Evolutionary conservation across 2,888 invertebrate species (phyloP).

Genomic region (Yponomeuta cagnagella): DNA sequence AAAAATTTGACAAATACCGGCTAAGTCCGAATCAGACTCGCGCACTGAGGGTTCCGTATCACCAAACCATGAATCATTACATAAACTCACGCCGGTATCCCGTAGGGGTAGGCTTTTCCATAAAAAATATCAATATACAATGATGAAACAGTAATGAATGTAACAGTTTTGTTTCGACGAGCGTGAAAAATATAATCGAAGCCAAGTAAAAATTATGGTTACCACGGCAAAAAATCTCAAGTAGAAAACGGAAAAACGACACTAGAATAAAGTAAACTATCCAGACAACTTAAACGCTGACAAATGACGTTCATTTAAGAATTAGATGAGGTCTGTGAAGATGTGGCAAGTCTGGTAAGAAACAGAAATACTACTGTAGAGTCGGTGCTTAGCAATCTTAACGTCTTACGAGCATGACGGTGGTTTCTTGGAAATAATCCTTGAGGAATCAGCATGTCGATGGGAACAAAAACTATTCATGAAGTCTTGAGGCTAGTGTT

Average conservation of each 20-base stretch:
- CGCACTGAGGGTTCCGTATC: no score
- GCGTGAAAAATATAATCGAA: background rate
- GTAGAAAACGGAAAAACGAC: background rate
- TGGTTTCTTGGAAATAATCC: background rate
- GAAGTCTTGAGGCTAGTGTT: no score
- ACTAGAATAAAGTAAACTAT: conserved; percentile 35
- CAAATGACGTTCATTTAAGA: conserved; percentile 45
- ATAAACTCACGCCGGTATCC: no score
- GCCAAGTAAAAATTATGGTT: conserved; percentile 30
- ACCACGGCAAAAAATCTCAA: background rate
- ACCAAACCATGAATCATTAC: no score
- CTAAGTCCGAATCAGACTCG: no score
- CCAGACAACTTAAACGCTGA: conserved; percentile 39
- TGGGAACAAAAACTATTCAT: background rate
- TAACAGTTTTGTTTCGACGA: no score
- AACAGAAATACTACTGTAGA: background rate
- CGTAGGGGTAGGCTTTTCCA: no score
- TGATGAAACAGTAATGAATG: no score
- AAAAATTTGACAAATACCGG: conserved; percentile 16
- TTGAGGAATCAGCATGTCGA: background rate
- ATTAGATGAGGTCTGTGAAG: conserved; percentile 45
- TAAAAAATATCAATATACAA: no score
- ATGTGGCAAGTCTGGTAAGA: conserved; percentile 25
- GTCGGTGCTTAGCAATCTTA: background rate
- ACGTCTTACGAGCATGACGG: background rate